Percentiles rank a stretch among this genome's conserved stretches.
Conservation (phyloP, 2,888 invertebrate species). For the Oxystoma pomonae region DNA sequence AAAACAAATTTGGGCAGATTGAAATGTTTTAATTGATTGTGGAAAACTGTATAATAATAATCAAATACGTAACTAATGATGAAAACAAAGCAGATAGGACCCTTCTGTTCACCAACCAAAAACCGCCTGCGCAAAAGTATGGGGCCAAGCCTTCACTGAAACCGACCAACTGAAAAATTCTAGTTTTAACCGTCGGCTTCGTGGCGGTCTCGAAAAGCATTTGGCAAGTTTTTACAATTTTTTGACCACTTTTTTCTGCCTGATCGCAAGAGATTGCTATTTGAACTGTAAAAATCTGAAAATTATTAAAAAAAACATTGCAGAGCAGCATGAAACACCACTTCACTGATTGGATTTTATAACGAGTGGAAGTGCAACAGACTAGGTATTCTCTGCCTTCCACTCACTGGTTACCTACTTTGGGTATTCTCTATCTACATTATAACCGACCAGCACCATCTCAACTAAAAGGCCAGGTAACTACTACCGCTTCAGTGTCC, state of each 20-base stretch:
- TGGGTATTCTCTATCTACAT: too few relatives aligned
- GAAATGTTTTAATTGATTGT: background rate
- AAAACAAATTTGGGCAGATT: too few relatives aligned
- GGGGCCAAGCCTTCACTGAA: slow-evolving; percentile 7
- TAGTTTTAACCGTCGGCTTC: slow-evolving; percentile 3
- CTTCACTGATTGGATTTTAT: too few relatives aligned
- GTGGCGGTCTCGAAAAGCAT: slow-evolving; percentile 5
- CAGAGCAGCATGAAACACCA: too few relatives aligned
- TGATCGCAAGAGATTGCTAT: slow-evolving; percentile 9
- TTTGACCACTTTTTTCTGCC: slow-evolving; percentile 1
- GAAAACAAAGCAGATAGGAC: slow-evolving; percentile 10
- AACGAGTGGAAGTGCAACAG: too few relatives aligned
- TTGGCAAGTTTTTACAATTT: slow-evolving; percentile 10
- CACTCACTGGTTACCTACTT: too few relatives aligned
- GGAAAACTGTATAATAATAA: slow-evolving; percentile 14
- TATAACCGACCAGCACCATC: too few relatives aligned
- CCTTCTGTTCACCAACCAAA: slow-evolving; percentile 5
- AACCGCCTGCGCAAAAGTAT: slow-evolving; percentile 11
- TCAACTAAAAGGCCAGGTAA: too few relatives aligned
- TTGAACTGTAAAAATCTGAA: slow-evolving; percentile 6
- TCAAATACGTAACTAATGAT: slow-evolving; percentile 11
- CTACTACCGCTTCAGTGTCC: too few relatives aligned
- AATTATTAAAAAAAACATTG: too few relatives aligned
- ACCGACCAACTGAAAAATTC: slow-evolving; percentile 6
- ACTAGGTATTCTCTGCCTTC: too few relatives aligned